Conservation (phyloP, 1,140 invertebrate genomes). For the Acromyrmex heyeri region DNA sequence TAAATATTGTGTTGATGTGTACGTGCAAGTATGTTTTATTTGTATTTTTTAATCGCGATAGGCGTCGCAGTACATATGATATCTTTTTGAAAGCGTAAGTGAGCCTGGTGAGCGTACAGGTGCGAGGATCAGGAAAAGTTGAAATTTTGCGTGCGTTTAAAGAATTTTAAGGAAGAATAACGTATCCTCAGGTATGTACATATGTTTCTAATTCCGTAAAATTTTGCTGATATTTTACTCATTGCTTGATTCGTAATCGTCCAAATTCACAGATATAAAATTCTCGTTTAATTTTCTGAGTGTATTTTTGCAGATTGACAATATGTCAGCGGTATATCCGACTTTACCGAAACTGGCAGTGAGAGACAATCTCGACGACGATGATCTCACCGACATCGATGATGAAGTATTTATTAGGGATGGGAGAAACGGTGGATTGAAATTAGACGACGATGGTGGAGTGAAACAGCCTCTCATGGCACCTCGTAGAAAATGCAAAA, state of each 20-base stretch:
- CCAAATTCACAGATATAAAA: background rate
- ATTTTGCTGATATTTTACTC: background rate
- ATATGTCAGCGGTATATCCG: constrained; percentile 75
- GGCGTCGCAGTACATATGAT: background rate
- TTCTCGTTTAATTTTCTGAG: background rate
- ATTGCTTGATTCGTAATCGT: background rate
- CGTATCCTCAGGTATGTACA: background rate
- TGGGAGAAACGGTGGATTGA: constrained; percentile 88
- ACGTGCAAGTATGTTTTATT: background rate
- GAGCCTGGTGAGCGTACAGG: no score
- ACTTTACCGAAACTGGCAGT: constrained; percentile 80
- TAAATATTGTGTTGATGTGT: background rate
- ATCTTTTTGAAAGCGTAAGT: background rate
- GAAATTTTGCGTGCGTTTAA: background rate
- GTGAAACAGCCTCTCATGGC: constrained; percentile 93
- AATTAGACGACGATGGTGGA: constrained; percentile 90
- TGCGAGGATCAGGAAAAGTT: background rate
- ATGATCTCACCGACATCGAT: constrained; percentile 90
- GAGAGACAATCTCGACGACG: constrained; percentile 87
- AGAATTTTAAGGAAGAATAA: background rate
- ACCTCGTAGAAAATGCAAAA: constrained; percentile 88
- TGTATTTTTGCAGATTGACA: constrained; percentile 29
- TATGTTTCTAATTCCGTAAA: background rate
- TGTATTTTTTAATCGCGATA: constrained; percentile 17
- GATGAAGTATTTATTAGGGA: constrained; percentile 93